These are phyloP conservation scores for Ceriagrion tenellum DNA, from an alignment of 2,888 invertebrate genomes.

Conservation along the genomic window DNA sequence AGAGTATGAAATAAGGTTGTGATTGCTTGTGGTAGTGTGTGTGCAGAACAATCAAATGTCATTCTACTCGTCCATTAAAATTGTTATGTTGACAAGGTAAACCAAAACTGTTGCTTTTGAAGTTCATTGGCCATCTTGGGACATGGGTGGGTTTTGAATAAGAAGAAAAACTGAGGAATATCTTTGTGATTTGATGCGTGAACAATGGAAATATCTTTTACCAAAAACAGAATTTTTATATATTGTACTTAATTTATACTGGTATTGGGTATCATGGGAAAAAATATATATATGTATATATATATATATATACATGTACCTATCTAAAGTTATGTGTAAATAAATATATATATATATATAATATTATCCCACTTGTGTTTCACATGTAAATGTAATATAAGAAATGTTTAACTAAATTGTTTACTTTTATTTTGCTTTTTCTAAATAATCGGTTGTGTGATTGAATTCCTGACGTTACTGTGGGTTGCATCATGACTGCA, in stretches of 20 bases:
- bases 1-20: slow-evolving; percentile 16
- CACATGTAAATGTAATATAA: slow-evolving; percentile 67
- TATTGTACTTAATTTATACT: slow-evolving; percentile 68
- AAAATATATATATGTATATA: slow-evolving; percentile 34
- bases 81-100: slow-evolving; percentile 27
- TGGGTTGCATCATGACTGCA: background rate
- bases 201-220: slow-evolving; percentile 60
- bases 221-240: slow-evolving; percentile 66
- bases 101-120: background rate
- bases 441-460: background rate
- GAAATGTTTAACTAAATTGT: slow-evolving; percentile 63
- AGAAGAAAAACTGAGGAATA: slow-evolving; percentile 47
- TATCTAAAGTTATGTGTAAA: slow-evolving; percentile 39
- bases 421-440: background rate
- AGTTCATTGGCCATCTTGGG: slow-evolving; percentile 57
- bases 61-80: slow-evolving; percentile 30
- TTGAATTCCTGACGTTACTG: background rate
- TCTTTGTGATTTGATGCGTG: slow-evolving; percentile 61
- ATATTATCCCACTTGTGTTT: slow-evolving; percentile 65
- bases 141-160: slow-evolving; percentile 35
- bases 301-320: slow-evolving; percentile 26
- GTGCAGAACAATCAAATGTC: background rate
- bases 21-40: background rate
- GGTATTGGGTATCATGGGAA: slow-evolving; percentile 67
- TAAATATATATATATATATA: slow-evolving; percentile 62